phyloP scores from a whole-genome alignment of 2,797 vertebrate genomes.

The Peromyscus eremicus region DNA sequence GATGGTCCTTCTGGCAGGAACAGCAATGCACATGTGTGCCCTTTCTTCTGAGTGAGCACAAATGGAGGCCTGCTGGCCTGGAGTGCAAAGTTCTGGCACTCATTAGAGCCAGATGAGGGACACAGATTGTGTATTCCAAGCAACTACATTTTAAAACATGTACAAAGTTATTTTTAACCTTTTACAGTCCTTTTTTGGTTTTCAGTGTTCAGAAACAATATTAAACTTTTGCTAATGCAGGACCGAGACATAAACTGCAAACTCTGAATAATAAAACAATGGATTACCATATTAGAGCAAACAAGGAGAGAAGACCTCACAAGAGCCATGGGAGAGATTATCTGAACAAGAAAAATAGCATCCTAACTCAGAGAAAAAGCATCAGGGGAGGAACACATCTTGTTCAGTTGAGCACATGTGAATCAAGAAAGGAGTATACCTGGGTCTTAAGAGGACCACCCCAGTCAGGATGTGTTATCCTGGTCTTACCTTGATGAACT shows the following conservation, averaged over 20 bases:
- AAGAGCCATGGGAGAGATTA: not conserved
- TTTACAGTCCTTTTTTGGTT: slow-evolving; percentile 65
- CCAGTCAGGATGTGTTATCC: not conserved
- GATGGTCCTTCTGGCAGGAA: not conserved
- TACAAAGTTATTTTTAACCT: slow-evolving; percentile 76
- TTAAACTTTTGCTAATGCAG: slow-evolving; percentile 31
- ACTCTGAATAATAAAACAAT: slow-evolving; percentile 42
- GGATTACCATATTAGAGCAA: too few relatives aligned
- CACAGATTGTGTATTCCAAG: slow-evolving; percentile 65
- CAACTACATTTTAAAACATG: slow-evolving; percentile 66
- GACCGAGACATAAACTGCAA: not conserved
- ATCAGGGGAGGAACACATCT: not conserved
- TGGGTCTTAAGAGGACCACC: too few relatives aligned
- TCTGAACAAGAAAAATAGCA: too few relatives aligned
- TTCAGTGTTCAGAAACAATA: slow-evolving; percentile 45
- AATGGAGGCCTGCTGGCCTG: not conserved
- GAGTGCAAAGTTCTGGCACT: not conserved
- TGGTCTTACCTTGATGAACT: not conserved
- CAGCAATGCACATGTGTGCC: not conserved
- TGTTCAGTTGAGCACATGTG: not conserved
- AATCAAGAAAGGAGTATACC: too few relatives aligned
- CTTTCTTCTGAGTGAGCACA: not conserved
- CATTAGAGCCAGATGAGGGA: slow-evolving; percentile 36
- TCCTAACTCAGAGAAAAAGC: not conserved
- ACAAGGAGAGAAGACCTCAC: not conserved